phyloP scores from a whole-genome alignment of 2,888 invertebrate genomes.

The Callinectes sapidus region DNA sequence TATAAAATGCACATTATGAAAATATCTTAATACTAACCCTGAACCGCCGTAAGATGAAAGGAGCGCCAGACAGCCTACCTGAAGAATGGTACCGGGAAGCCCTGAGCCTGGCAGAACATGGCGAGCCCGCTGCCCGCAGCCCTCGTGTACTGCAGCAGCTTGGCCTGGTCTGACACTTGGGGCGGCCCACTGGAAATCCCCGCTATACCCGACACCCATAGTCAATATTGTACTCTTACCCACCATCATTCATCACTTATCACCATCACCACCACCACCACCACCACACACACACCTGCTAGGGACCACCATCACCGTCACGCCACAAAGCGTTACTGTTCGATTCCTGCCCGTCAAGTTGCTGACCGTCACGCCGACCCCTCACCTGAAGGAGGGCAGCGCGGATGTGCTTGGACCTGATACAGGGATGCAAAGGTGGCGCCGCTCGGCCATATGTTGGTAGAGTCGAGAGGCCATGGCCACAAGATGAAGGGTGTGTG shows the following conservation, averaged over 20 bases:
- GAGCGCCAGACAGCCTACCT: background rate
- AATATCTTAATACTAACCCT: background rate
- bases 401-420: constrained; percentile 66
- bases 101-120: constrained; percentile 73
- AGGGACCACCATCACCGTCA: background rate
- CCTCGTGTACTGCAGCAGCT: constrained; percentile 27
- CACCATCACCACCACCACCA: background rate
- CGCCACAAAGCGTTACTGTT: background rate
- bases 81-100: constrained; percentile 13
- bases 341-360: background rate
- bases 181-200: constrained; percentile 63
- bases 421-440: constrained; percentile 67
- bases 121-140: constrained; percentile 49
- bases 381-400: constrained; percentile 64
- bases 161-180: constrained; percentile 55
- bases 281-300: background rate
- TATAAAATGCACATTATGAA: background rate
- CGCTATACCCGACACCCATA: constrained; percentile 33
- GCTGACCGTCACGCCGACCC: background rate
- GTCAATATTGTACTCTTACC: background rate
- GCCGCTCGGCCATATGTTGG: constrained; percentile 44
- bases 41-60: background rate
- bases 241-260: background rate
- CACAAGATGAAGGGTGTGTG: background rate
- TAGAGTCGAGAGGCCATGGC: constrained; percentile 53